Conservation (phyloP, 2,113 vertebrate species). For the Pseudonaja textilis region DNA sequence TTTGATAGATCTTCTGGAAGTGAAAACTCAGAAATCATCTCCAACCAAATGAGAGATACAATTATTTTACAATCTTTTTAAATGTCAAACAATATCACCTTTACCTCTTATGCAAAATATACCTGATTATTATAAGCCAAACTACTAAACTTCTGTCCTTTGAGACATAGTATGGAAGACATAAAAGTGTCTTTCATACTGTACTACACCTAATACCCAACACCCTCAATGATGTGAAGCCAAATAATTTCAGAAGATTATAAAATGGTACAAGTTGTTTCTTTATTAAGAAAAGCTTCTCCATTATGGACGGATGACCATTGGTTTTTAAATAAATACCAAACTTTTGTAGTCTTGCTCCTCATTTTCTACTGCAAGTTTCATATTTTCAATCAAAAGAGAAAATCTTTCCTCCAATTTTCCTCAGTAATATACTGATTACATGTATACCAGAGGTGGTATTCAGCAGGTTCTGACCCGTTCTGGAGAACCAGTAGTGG, state of each 20-base stretch:
- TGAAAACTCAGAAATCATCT: neutral
- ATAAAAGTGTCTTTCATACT: neutral
- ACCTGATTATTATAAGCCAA: neutral
- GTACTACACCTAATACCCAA: neutral
- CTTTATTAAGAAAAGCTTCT: neutral
- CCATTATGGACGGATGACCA: neutral
- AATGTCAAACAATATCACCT: neutral
- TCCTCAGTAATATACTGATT: neutral
- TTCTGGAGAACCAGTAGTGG: too few relatives aligned
- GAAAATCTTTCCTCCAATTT: slow-evolving; percentile 1
- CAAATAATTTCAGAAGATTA: neutral
- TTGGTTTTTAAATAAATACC: neutral
- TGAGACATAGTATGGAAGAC: neutral
- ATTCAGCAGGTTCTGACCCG: too few relatives aligned
- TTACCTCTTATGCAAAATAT: neutral
- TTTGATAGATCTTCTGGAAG: neutral
- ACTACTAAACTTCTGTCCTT: neutral
- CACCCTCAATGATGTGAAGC: neutral
- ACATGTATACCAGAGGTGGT: too few relatives aligned
- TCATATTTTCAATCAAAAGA: neutral
- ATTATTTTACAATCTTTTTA: neutral
- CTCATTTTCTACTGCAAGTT: neutral
- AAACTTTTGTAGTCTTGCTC: neutral
- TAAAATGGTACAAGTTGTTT: neutral
- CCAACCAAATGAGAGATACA: neutral